phyloP scores from a whole-genome alignment of 1,140 invertebrate genomes.

The Metopolophium dirhodum region DNA sequence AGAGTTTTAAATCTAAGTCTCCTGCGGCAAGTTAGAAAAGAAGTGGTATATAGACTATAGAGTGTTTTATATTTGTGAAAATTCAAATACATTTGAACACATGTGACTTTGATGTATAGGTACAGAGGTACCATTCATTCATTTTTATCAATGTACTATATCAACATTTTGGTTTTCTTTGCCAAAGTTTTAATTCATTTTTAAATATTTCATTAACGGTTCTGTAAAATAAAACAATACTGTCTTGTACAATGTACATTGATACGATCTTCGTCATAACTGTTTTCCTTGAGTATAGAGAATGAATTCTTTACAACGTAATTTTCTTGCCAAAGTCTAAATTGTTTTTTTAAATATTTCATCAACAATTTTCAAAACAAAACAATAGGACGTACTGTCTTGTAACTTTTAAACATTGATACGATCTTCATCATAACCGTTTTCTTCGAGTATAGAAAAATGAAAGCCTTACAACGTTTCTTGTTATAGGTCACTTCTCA shows the following conservation, averaged over 20 bases:
- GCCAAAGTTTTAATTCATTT: neutral
- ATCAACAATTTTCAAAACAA: neutral
- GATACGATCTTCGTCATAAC: neutral
- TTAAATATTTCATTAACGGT: neutral
- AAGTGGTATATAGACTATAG: no score
- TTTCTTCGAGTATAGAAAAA: neutral
- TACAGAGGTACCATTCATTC: no score
- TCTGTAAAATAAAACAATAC: neutral
- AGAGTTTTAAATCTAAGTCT: no score
- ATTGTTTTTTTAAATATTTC: neutral
- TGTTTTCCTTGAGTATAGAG: neutral
- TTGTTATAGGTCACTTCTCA: no score
- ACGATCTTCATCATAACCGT: neutral
- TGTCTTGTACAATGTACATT: neutral
- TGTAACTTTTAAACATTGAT: neutral
- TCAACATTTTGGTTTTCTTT: neutral
- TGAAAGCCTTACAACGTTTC: neutral
- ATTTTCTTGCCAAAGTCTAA: neutral
- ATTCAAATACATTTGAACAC: no score
- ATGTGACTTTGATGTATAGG: no score
- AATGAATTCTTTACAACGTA: neutral
- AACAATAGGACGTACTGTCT: neutral
- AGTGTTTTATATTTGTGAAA: no score
- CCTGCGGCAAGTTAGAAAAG: no score
- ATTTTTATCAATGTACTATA: no score